phyloP scores from a whole-genome alignment of 2,113 vertebrate species.

The Entosphenus tridentatus region DNA sequence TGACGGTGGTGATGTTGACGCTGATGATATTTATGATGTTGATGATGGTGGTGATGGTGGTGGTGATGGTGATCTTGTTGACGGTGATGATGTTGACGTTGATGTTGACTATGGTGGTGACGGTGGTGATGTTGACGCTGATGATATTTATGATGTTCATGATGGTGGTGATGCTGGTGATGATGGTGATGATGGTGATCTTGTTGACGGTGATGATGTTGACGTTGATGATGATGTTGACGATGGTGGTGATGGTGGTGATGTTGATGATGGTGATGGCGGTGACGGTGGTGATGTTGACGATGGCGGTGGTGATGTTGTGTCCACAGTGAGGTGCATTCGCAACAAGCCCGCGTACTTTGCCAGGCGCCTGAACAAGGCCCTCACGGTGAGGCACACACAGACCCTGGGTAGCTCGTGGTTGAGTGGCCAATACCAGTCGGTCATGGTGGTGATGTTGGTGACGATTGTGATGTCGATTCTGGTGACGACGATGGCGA shows the following conservation, averaged over 20 bases:
- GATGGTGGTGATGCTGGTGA: background rate
- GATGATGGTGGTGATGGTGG: background rate
- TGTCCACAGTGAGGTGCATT: conserved; percentile 45
- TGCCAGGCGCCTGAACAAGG: conserved; percentile 70
- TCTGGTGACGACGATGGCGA: too few species aligned
- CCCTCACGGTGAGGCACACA: conserved; percentile 62
- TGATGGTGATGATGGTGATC: background rate
- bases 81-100: background rate
- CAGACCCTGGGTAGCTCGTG: too few species aligned
- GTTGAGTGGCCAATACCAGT: too few species aligned
- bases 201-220: background rate
- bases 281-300: background rate
- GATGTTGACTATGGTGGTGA: background rate
- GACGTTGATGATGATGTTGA: background rate
- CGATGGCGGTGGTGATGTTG: background rate
- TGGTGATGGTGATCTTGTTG: background rate
- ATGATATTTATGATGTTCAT: conserved; percentile 12
- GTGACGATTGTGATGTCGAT: too few species aligned
- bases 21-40: conserved; percentile 10
- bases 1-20: conserved; percentile 8
- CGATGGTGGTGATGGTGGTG: conserved; percentile 1
- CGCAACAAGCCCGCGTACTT: conserved; percentile 51
- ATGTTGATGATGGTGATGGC: conserved; percentile 10
- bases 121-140: conserved; percentile 6
- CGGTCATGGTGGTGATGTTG: too few species aligned